These are phyloP conservation scores for Geococcyx californianus DNA, from an alignment of 2,113 vertebrate species.

Conservation along the genomic window DNA sequence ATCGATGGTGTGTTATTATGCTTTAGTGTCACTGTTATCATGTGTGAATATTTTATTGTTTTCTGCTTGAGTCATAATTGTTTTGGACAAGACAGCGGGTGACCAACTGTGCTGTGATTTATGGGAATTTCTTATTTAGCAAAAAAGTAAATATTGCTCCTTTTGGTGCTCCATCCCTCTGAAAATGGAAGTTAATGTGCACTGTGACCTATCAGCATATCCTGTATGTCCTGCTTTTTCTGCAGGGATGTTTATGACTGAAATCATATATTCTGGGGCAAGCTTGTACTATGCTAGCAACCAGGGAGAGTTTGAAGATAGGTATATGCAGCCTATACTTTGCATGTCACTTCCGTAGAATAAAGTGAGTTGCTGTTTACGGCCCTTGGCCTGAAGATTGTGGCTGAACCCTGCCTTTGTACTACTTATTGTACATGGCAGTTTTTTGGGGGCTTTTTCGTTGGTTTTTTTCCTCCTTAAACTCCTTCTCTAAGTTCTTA, in stretches of 20 bases:
- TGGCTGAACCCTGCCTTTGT: neutral
- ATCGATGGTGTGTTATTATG: neutral
- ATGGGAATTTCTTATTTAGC: neutral
- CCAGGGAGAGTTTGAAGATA: neutral
- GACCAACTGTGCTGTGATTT: neutral
- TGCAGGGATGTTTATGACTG: neutral
- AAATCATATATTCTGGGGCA: neutral
- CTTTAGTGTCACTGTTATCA: neutral
- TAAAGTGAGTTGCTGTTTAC: neutral
- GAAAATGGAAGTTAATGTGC: neutral
- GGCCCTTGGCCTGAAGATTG: neutral
- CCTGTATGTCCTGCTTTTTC: neutral
- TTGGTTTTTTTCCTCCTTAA: neutral
- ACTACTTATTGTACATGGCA: neutral
- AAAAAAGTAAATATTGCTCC: neutral
- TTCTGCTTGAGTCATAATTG: neutral
- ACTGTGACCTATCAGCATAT: neutral
- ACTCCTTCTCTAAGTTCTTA: neutral
- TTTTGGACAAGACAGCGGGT: neutral
- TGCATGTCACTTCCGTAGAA: neutral
- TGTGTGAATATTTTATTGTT: neutral
- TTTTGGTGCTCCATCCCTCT: rapidly evolving
- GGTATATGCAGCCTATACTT: too few species aligned
- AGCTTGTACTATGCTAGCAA: neutral
- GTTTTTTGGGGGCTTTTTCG: neutral